Conservation (phyloP, 2,113 vertebrate species). For the Illadopsis cleaveri region DNA sequence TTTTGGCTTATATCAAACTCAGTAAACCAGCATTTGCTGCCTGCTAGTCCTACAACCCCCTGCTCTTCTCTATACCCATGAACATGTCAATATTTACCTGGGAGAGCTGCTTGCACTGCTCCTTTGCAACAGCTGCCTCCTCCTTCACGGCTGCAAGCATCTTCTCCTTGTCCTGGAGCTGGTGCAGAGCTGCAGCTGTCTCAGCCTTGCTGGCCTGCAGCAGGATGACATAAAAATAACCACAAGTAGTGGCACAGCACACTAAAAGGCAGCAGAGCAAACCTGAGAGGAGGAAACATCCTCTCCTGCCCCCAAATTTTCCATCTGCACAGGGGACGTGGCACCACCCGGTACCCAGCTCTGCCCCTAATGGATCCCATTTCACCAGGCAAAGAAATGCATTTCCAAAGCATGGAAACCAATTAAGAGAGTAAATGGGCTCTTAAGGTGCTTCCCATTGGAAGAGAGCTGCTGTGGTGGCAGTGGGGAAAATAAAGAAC, state of each 20-base stretch:
- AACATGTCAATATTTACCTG: conserved; percentile 77
- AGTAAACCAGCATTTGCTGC: not conserved
- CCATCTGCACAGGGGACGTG: accelerated
- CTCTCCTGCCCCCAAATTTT: not conserved
- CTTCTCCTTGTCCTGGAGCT: conserved; percentile 89
- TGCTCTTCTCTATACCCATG: not conserved
- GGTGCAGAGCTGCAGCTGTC: conserved; percentile 75
- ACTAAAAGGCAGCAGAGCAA: not conserved
- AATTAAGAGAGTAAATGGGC: conserved; percentile 38
- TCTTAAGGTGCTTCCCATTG: not conserved
- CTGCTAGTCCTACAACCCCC: not conserved
- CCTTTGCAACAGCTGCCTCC: conserved; percentile 86
- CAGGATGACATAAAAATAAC: not conserved
- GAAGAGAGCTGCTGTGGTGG: not conserved
- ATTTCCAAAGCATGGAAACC: not conserved
- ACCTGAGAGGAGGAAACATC: not conserved
- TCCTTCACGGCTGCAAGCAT: conserved; percentile 85
- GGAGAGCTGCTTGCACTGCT: conserved; percentile 92
- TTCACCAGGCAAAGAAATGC: not conserved
- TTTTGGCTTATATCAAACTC: not conserved
- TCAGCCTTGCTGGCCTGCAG: conserved; percentile 84
- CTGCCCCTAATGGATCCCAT: not conserved
- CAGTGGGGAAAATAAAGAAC: not conserved
- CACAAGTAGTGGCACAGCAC: not conserved
- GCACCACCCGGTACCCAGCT: not conserved